A percentile compares a stretch with the other conserved stretches of the same genome.
Conservation (phyloP, 2,113 vertebrate genomes). For the Siphamia tubifer region DNA sequence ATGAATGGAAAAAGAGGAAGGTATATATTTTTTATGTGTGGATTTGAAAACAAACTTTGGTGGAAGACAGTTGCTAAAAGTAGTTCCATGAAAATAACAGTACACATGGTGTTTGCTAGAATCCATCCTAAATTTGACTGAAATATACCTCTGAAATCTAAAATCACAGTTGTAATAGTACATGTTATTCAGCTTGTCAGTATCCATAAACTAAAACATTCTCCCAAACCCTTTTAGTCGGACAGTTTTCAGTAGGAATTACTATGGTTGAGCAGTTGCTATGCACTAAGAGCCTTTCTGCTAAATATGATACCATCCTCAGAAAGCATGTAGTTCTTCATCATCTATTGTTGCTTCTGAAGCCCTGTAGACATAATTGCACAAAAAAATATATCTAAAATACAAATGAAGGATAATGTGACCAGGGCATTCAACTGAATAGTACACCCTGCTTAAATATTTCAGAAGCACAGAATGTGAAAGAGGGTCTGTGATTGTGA, state of each 20-base stretch:
- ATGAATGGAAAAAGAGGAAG: no score
- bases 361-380: conserved; percentile 9
- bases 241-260: background rate
- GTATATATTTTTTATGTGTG: no score
- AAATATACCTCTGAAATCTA: no score
- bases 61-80: no score
- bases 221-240: background rate
- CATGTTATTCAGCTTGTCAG: no score
- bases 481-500: conserved; percentile 14
- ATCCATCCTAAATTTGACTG: no score
- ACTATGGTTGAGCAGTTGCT: background rate
- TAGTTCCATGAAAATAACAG: no score
- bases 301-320: conserved; percentile 7
- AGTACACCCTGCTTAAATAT: conserved; percentile 37
- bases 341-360: background rate
- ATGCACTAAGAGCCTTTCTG: background rate
- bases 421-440: background rate
- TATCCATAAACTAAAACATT: no score
- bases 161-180: no score
- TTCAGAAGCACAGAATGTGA: conserved; percentile 22
- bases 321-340: conserved; percentile 11
- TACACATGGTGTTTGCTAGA: no score
- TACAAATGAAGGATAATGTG: background rate
- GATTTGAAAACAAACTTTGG: no score
- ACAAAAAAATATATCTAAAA: conserved; percentile 3